Percentiles rank a stretch among this genome's conserved stretches.
Evolutionary conservation across 2,888 invertebrate genomes (phyloP).

Genomic region (Rhorus exstirpatorius): DNA sequence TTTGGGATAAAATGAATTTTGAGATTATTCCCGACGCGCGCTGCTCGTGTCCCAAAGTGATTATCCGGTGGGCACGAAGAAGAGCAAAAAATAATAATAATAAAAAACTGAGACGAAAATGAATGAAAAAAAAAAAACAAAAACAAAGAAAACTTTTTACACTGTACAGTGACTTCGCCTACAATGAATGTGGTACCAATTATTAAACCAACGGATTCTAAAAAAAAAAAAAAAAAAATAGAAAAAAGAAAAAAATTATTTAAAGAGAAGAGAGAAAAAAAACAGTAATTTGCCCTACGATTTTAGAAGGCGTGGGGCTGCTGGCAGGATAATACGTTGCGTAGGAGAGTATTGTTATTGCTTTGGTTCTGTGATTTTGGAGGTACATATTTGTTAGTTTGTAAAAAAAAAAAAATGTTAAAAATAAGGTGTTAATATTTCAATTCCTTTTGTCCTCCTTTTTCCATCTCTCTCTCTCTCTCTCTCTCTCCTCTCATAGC

Average conservation of each 20-base stretch:
- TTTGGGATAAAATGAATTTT: constrained; percentile 80
- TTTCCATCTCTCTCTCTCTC: constrained; percentile 36
- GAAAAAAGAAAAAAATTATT: no score
- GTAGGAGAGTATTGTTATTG: constrained; percentile 82
- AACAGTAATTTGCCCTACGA: constrained; percentile 72
- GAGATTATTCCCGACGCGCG: constrained; percentile 77
- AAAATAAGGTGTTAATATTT: constrained; percentile 84
- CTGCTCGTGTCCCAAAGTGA: constrained; percentile 79
- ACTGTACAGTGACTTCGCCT: constrained; percentile 85
- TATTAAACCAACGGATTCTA: constrained; percentile 56
- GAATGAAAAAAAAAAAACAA: constrained; percentile 57
- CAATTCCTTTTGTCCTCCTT: constrained; percentile 79
- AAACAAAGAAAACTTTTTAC: constrained; percentile 81
- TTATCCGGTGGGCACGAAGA: constrained; percentile 74
- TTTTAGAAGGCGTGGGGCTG: constrained; percentile 75
- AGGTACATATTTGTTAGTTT: constrained; percentile 85
- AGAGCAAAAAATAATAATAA: constrained; percentile 59
- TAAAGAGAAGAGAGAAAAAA: constrained; percentile 50
- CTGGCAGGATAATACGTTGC: constrained; percentile 81
- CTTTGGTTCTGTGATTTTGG: constrained; percentile 86
- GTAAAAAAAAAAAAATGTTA: constrained; percentile 82
- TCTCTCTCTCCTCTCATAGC: constrained; percentile 76
- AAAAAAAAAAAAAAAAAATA: constrained; percentile 70
- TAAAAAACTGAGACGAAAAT: constrained; percentile 60
- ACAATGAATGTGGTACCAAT: constrained; percentile 79